These are phyloP conservation scores for Brachionus rubens DNA, from an alignment of 1,140 invertebrate species.

Conservation along the genomic window DNA sequence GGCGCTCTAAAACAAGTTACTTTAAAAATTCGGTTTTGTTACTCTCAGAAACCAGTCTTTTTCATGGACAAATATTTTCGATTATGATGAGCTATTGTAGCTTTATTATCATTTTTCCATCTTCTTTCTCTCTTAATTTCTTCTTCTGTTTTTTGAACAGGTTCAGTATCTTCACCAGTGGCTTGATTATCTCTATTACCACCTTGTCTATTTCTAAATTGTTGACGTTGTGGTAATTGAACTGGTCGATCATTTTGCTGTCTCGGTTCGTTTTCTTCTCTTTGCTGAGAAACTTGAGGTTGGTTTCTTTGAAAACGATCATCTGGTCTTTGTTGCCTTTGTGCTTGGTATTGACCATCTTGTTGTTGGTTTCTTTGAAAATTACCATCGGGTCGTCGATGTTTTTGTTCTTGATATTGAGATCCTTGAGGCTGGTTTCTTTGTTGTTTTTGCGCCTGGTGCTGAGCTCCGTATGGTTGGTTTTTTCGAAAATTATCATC, in stretches of 20 bases:
- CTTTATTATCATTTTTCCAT: slow-evolving; percentile 46
- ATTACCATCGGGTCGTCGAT: neutral
- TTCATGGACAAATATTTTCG: slow-evolving; percentile 38
- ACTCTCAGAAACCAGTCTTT: slow-evolving; percentile 14
- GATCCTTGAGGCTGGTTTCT: too few species aligned
- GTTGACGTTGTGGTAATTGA: slow-evolving; percentile 16
- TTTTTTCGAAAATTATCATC: neutral
- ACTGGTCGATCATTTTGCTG: neutral
- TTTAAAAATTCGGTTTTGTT: neutral
- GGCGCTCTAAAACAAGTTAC: neutral
- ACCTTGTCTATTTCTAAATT: slow-evolving; percentile 5
- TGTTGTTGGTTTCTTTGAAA: neutral
- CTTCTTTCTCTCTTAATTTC: slow-evolving; percentile 36
- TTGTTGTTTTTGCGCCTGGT: too few species aligned
- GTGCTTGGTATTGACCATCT: neutral
- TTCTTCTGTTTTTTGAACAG: slow-evolving; percentile 26
- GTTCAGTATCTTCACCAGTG: neutral
- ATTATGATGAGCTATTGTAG: slow-evolving; percentile 36
- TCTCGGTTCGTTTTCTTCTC: neutral
- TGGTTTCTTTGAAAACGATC: neutral
- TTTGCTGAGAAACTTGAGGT: neutral
- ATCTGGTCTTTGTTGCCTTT: neutral
- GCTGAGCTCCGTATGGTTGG: too few species aligned
- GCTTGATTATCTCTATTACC: neutral
- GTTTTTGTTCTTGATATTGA: too few species aligned